These are phyloP conservation scores for Thinocorus orbignyianus DNA, from an alignment of 2,113 vertebrate species.

Conservation along the genomic window DNA sequence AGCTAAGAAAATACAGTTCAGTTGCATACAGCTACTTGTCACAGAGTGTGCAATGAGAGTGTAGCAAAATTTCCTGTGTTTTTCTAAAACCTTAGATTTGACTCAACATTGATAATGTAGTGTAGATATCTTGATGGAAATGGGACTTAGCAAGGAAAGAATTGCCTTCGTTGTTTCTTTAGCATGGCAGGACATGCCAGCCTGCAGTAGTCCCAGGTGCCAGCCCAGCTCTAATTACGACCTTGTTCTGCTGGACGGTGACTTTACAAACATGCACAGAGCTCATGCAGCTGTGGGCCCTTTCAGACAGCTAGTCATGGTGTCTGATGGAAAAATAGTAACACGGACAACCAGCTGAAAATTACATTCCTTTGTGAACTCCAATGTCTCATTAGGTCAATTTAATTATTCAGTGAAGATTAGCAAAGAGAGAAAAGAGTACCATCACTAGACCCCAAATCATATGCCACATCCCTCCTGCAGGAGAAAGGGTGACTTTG, in stretches of 20 bases:
- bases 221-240: not conserved
- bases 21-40: not conserved
- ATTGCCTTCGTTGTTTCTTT: not conserved
- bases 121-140: not conserved
- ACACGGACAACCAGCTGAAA: not conserved
- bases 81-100: not conserved
- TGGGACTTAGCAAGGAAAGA: not conserved
- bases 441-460: not conserved
- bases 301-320: not conserved
- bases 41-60: not conserved
- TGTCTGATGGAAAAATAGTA: not conserved
- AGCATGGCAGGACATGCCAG: not conserved
- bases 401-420: conserved; percentile 48
- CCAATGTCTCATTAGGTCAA: conserved; percentile 12
- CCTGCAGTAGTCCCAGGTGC: not conserved
- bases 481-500: not conserved
- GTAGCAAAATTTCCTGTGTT: not conserved
- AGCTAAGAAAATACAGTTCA: not conserved
- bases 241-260: not conserved
- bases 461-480: not conserved
- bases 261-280: not conserved
- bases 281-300: not conserved
- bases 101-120: not conserved
- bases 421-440: not conserved
- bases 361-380: conserved; percentile 3